Evolutionary conservation across 2,113 vertebrate species (phyloP).

Genomic region (Spheniscus mendiculus): DNA sequence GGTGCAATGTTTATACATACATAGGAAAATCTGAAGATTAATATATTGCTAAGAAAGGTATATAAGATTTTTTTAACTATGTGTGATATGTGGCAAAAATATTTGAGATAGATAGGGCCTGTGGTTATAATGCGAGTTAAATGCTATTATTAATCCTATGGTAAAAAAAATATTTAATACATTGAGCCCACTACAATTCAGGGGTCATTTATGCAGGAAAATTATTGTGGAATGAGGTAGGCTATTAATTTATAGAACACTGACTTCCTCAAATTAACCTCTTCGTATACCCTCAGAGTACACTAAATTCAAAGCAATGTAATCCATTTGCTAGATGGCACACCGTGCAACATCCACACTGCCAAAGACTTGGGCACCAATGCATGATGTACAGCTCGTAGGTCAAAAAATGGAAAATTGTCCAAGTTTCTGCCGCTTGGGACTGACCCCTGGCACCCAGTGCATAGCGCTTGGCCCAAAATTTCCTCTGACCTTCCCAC

Average conservation of each 20-base stretch:
- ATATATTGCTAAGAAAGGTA: background rate
- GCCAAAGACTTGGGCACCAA: background rate
- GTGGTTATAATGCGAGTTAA: background rate
- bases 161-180: background rate
- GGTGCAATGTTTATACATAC: rapidly evolving
- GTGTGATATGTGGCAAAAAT: background rate
- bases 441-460: background rate
- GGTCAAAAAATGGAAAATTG: background rate
- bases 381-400: background rate
- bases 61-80: background rate
- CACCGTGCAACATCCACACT: background rate
- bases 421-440: background rate
- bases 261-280: background rate
- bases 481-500: background rate
- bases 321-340: background rate
- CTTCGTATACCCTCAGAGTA: background rate
- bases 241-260: background rate
- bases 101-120: background rate
- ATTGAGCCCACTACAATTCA: background rate
- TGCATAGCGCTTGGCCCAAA: background rate
- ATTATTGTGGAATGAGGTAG: background rate
- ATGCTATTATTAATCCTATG: background rate
- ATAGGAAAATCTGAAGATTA: background rate
- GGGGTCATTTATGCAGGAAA: background rate
- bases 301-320: background rate